Conservation (phyloP, 2,888 invertebrate genomes). For the Patella caerulea region DNA sequence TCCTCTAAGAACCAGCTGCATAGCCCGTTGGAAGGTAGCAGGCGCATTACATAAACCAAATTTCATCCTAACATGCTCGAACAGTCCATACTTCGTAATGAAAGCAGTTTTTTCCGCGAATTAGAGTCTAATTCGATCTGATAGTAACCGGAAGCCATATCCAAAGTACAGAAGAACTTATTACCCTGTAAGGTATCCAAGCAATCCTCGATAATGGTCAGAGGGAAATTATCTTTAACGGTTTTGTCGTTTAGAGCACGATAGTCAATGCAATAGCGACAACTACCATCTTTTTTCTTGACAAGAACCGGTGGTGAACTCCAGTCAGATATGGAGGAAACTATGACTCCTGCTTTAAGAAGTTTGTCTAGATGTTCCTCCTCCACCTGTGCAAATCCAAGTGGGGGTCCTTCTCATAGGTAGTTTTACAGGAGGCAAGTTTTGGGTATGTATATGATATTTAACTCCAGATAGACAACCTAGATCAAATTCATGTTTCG, state of each 20-base stretch:
- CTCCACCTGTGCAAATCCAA: slow-evolving; percentile 26
- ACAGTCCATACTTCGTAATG: slow-evolving; percentile 37
- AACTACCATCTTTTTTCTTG: slow-evolving; percentile 26
- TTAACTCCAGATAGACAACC: slow-evolving; percentile 1
- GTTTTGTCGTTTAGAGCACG: slow-evolving; percentile 28
- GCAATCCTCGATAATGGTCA: slow-evolving; percentile 33
- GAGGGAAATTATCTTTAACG: slow-evolving; percentile 32
- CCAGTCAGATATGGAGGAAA: slow-evolving; percentile 33
- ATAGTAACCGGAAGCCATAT: slow-evolving; percentile 35
- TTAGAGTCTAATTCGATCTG: slow-evolving; percentile 28
- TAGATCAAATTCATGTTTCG: slow-evolving; percentile 14
- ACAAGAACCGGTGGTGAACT: slow-evolving; percentile 34
- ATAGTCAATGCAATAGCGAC: slow-evolving; percentile 34
- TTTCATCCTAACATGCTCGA: slow-evolving; percentile 36
- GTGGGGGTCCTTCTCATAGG: slow-evolving; percentile 35
- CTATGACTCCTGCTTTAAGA: slow-evolving; percentile 30
- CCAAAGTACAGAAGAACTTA: slow-evolving; percentile 31
- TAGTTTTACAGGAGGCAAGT: slow-evolving; percentile 27
- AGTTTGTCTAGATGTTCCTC: slow-evolving; percentile 29
- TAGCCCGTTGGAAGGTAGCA: slow-evolving; percentile 32
- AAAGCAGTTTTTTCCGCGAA: slow-evolving; percentile 40
- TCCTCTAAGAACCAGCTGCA: slow-evolving; percentile 34
- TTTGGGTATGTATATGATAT: slow-evolving; percentile 20
- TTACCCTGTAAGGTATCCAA: slow-evolving; percentile 31
- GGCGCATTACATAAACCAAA: slow-evolving; percentile 42